Base-by-base conservation (phyloP, 2,888 invertebrate genomes). In the Zygothrica quintamaculata region DNA sequence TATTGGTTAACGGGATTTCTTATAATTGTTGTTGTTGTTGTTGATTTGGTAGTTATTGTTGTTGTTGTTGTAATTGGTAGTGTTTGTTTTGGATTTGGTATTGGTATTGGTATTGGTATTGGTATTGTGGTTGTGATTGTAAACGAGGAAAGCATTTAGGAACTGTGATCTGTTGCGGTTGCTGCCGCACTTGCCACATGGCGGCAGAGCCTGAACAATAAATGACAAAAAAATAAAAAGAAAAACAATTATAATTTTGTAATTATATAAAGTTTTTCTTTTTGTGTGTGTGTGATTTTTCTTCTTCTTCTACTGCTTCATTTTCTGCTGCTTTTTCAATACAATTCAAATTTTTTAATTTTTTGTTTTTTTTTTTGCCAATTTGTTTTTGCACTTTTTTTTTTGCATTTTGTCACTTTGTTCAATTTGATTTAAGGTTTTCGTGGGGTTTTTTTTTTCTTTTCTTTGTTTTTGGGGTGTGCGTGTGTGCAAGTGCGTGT, bases 161-260 rank as follows among this genome's bases (percentile, higher is more conserved):
- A 62, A 53, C 39, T 57, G 67, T 59, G 39, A 52, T 15, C 18
- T 48, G 39, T 44, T n/a, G n/a, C n/a, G n/a, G 51, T 33, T 3
- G 29, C 13, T 43, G 53, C 73, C 44, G 26, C 73, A 71, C 50
- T 67, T 71, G 73, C 71, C 73, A 73, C 71, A 73, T 71, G 48
- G 26, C 51, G 55, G 71, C 71, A 56, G 22, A 52, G 55, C 48
- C 74, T 72, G 64, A 13, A 57, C 57, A 62, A n/a, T n/a, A n/a
- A 62, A 57, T 18, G 64, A 44, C 64, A 62, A 57, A 46, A 40
- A 50, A 37, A 58, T 53, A 64, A 52, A 65, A 65, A 65, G 44
- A 59, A 65, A 65, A 65, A 58, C n/a, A n/a, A n/a, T n/a, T 51
- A 37, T 11, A 12, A 5, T 34, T 57, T 47, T 8, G 18, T 51